These are phyloP conservation scores for Tragelaphus oryx DNA, from an alignment of 2,797 vertebrate genomes.

Conservation along the genomic window DNA sequence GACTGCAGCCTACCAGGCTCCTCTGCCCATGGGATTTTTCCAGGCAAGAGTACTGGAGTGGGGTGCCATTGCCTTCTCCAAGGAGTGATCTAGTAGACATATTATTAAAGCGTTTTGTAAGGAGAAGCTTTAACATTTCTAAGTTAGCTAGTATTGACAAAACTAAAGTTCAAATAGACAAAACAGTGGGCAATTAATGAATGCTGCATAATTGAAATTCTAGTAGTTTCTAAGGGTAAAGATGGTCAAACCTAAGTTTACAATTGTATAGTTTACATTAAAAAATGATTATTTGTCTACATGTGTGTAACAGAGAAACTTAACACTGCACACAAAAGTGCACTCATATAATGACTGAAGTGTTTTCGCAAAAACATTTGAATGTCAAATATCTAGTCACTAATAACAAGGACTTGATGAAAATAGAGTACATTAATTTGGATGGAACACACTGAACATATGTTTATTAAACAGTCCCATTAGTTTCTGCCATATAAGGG, in stretches of 20 bases:
- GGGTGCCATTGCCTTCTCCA: too few relatives aligned
- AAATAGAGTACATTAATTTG: not conserved
- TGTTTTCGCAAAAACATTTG: not conserved
- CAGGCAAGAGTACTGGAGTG: too few relatives aligned
- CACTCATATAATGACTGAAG: not conserved
- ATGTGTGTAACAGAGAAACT: not conserved
- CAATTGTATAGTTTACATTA: not conserved
- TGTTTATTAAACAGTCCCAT: not conserved
- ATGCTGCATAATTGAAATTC: not conserved
- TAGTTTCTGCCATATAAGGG: not conserved
- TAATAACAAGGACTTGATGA: not conserved
- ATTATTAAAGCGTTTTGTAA: not conserved
- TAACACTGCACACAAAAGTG: not conserved
- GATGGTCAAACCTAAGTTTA: not conserved
- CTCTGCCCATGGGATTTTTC: too few relatives aligned
- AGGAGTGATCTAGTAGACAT: not conserved
- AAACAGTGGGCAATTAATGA: not conserved
- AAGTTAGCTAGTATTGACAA: not conserved
- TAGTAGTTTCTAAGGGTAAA: not conserved
- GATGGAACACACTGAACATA: not conserved
- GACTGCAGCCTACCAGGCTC: too few relatives aligned
- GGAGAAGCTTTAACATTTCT: not conserved
- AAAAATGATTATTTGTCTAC: not conserved
- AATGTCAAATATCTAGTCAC: not conserved
- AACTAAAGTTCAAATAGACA: not conserved